Conservation (phyloP, 2,113 vertebrate genomes). For the Ptilonorhynchus violaceus region DNA sequence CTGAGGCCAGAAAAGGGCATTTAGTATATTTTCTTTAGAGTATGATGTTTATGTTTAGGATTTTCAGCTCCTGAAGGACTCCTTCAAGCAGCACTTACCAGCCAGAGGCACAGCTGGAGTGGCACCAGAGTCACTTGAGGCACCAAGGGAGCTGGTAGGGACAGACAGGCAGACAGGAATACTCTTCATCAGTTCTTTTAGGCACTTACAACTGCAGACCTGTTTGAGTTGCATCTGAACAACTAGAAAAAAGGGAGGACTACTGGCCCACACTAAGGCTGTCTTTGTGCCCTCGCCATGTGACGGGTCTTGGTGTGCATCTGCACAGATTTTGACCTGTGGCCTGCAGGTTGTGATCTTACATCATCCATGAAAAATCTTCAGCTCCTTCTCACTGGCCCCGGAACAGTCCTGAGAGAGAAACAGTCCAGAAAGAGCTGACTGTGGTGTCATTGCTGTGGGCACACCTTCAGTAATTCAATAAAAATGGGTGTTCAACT, state of each 20-base stretch:
- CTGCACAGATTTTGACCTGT: not conserved
- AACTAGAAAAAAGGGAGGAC: not conserved
- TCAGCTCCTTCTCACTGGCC: not conserved
- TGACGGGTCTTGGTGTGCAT: not conserved
- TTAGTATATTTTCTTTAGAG: not conserved
- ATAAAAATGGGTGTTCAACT: not conserved
- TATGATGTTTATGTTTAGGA: not conserved
- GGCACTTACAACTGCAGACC: not conserved
- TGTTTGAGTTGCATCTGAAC: not conserved
- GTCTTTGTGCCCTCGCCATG: not conserved
- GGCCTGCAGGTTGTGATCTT: not conserved
- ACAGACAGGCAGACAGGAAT: not conserved
- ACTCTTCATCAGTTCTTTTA: not conserved
- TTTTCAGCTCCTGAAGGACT: not conserved
- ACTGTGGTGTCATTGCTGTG: not conserved
- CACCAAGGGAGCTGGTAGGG: accelerated
- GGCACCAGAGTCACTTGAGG: not conserved
- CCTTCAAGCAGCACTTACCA: not conserved
- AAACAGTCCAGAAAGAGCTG: not conserved
- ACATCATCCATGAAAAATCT: not conserved
- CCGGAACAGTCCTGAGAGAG: not conserved
- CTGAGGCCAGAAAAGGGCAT: not conserved
- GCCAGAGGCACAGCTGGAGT: not conserved
- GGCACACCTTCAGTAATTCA: not conserved
- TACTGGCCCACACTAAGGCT: not conserved